These are phyloP conservation scores for Furnarius figulus DNA, from an alignment of 2,113 vertebrate species.

Conservation along the genomic window DNA sequence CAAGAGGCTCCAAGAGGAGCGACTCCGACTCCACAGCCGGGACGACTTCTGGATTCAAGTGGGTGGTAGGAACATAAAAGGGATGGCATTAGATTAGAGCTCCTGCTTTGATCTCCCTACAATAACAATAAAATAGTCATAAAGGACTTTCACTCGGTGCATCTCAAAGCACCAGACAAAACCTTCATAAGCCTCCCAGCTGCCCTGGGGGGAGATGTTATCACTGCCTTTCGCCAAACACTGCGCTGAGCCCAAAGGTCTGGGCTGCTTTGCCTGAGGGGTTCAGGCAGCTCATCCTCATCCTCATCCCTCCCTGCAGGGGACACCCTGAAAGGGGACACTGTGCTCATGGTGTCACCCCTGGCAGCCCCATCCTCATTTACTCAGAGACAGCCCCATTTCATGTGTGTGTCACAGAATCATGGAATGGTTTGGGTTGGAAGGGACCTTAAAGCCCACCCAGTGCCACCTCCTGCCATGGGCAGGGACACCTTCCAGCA, in stretches of 20 bases:
- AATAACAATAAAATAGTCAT: conserved; percentile 59
- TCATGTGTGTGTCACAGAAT: fast-evolving
- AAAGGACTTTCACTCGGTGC: conserved; percentile 46
- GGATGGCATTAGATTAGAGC: conserved; percentile 64
- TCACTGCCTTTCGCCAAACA: neutral
- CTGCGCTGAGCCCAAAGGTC: neutral
- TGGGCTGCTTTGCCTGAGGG: neutral
- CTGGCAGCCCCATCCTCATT: neutral
- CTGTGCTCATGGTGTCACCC: neutral
- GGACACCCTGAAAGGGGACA: neutral
- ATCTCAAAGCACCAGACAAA: conserved; percentile 30
- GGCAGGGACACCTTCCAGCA: neutral
- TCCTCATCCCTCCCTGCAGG: neutral
- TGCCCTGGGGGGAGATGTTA: conserved; percentile 18
- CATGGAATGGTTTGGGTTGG: neutral
- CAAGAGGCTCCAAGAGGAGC: neutral
- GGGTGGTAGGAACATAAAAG: conserved; percentile 65
- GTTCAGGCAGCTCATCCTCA: neutral
- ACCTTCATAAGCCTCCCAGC: neutral
- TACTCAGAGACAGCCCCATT: fast-evolving
- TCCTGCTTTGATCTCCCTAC: conserved; percentile 26
- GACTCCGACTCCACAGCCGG: neutral
- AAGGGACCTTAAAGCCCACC: neutral
- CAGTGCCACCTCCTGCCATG: neutral
- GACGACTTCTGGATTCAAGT: conserved; percentile 23